Evolutionary conservation across 2,888 invertebrate genomes (phyloP), one percentile per base, ranked within the genome.

Genomic region (Cryptophagus acutangulus): DNA sequence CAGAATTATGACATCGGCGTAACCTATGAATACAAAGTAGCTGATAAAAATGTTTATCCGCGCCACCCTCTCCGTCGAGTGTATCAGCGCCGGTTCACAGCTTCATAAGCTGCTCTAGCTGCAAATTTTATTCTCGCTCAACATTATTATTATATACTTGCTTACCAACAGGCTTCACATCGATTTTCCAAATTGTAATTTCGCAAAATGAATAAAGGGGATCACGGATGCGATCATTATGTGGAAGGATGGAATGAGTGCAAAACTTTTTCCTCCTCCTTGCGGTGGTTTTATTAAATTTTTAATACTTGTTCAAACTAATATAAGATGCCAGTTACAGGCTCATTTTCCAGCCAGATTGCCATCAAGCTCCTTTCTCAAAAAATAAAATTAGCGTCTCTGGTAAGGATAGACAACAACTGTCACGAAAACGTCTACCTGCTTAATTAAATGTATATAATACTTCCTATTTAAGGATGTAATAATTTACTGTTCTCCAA

Each of bases 21-120:
- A 63, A 64, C 65, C 65, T 63, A 67, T 67, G 69, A 68, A 69
- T 69, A 68, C 66, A 67, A 68, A 69, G 67, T 65, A 62, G 67
- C 64, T 65, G 67, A 67, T 68, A 68, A 69, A 68, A 68, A 67
- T 68, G 65, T 68, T 67, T 66, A 67, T 64, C 62, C 62, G 58
- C 49, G n/a, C 49, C 52, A 51, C 47, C 46, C 55, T 40, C 42
- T 49, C n/a, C 48, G 42, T 41, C 46, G 34, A 39, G 41, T 48
- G 46, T 47, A 54, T 51, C 52, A 55, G 43, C 51, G 45, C 45
- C 50, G 41, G 45, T 54, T 56, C 57, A 56, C 58, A 55, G 55
- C 58, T 58, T 57, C 56, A 57, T 63, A 61, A 62, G 60, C 62
- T 53, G 44, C 48, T 55, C 51, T 45, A 56, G 58, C 55, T 54